These are phyloP conservation scores for Hesperophylax magnus DNA, from an alignment of 1,140 invertebrate genomes.

Conservation along the genomic window DNA sequence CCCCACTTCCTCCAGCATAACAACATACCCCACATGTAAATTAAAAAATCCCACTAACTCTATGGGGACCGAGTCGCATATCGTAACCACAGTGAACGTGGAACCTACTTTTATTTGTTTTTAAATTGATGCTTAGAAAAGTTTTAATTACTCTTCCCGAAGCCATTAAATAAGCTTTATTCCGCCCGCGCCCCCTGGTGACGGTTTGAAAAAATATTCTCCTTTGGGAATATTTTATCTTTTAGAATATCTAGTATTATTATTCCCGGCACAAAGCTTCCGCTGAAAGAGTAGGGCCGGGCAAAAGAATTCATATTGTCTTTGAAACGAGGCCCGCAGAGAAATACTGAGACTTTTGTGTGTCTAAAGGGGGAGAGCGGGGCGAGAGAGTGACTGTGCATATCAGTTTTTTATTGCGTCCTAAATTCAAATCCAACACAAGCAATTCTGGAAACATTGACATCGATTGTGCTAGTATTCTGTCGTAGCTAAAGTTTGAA, in stretches of 20 bases:
- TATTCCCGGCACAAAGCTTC: not conserved
- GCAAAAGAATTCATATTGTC: constrained; percentile 26
- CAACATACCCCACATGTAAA: too few species aligned
- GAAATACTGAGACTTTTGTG: constrained; percentile 22
- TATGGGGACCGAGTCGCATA: too few species aligned
- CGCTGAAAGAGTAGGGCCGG: constrained; percentile 1
- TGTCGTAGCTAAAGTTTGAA: too few species aligned
- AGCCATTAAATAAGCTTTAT: too few species aligned
- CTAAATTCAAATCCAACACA: not conserved
- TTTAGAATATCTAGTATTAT: constrained; percentile 9
- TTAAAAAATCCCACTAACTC: too few species aligned
- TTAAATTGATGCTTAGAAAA: too few species aligned
- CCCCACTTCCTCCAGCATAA: too few species aligned
- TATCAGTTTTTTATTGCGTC: constrained; percentile 25
- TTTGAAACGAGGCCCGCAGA: not conserved
- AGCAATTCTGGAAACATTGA: not conserved
- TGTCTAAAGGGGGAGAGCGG: not conserved
- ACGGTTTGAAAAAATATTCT: not conserved
- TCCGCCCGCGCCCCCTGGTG: not conserved
- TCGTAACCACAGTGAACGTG: too few species aligned
- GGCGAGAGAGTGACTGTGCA: not conserved
- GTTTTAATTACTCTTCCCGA: too few species aligned
- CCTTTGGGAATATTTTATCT: not conserved
- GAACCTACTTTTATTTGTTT: too few species aligned
- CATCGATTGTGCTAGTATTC: too few species aligned